phyloP scores from a whole-genome alignment of 1,140 invertebrate species.

The Wasmannia auropunctata region DNA sequence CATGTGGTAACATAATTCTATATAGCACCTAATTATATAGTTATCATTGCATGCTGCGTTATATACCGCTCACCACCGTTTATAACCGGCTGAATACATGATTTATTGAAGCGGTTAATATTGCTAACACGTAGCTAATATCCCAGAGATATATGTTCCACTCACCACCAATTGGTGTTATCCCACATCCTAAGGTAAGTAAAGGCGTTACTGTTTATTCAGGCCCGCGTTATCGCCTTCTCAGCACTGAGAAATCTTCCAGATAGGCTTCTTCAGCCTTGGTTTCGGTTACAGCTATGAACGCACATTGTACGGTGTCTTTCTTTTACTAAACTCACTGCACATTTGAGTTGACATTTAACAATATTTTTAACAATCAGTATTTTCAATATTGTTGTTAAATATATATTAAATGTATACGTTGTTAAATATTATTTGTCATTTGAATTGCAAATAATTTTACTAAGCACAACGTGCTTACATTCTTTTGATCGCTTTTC shows the following conservation, averaged over 20 bases:
- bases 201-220: conserved; percentile 64
- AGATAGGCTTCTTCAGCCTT: conserved; percentile 67
- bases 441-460: conserved; percentile 18
- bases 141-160: conserved; percentile 41
- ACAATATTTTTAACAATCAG: neutral
- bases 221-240: conserved; percentile 68
- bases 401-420: neutral
- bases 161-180: conserved; percentile 33
- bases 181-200: conserved; percentile 56
- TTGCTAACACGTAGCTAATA: conserved; percentile 50
- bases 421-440: neutral
- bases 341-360: conserved; percentile 8
- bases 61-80: conserved; percentile 12
- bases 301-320: neutral
- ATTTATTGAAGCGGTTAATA: conserved; percentile 54
- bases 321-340: neutral
- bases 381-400: too few relatives aligned
- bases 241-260: conserved; percentile 63
- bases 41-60: conserved; percentile 13
- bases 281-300: neutral
- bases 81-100: conserved; percentile 20
- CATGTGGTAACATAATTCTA: neutral
- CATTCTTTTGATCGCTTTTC: neutral
- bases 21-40: conserved; percentile 6
- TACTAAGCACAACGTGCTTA: neutral